Conservation (phyloP, 2,113 vertebrate genomes). For the Scomber scombrus region DNA sequence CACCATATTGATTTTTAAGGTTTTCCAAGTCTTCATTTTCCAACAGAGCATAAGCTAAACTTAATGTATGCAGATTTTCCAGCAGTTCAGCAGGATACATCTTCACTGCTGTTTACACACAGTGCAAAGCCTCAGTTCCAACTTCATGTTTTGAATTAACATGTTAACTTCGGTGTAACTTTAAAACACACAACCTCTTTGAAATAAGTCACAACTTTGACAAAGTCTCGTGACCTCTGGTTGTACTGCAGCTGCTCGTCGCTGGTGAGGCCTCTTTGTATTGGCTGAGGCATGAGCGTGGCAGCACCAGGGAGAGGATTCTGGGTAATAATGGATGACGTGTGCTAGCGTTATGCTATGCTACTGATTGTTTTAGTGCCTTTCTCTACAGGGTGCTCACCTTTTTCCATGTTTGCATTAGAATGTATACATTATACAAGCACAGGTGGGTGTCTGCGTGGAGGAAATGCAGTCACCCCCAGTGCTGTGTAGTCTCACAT, state of each 20-base stretch:
- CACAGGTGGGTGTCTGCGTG: neutral
- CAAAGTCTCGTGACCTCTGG: conserved; percentile 71
- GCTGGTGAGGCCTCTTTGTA: conserved; percentile 72
- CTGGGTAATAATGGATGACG: conserved; percentile 51
- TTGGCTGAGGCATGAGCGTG: conserved; percentile 65
- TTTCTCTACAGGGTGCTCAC: conserved; percentile 75
- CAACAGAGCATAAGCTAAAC: conserved; percentile 43
- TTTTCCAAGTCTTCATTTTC: conserved; percentile 11
- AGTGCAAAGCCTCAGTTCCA: conserved; percentile 7
- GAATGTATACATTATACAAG: conserved; percentile 60
- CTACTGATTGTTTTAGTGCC: conserved; percentile 78
- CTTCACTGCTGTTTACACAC: conserved; percentile 13
- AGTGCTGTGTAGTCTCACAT: conserved; percentile 54
- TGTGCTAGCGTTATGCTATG: conserved; percentile 33
- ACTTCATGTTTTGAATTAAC: conserved; percentile 5
- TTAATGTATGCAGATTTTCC: conserved; percentile 26
- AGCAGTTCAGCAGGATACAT: conserved; percentile 15
- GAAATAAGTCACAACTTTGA: neutral
- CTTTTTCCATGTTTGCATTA: conserved; percentile 62
- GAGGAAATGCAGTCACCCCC: conserved; percentile 41
- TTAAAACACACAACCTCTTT: conserved; percentile 24
- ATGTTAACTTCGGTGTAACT: neutral
- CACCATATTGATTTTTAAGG: neutral
- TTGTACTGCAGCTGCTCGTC: neutral
- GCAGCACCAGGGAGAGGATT: conserved; percentile 72